Evolutionary conservation across 2,113 vertebrate species (phyloP).

Genomic region (Copsychus sechellarum): DNA sequence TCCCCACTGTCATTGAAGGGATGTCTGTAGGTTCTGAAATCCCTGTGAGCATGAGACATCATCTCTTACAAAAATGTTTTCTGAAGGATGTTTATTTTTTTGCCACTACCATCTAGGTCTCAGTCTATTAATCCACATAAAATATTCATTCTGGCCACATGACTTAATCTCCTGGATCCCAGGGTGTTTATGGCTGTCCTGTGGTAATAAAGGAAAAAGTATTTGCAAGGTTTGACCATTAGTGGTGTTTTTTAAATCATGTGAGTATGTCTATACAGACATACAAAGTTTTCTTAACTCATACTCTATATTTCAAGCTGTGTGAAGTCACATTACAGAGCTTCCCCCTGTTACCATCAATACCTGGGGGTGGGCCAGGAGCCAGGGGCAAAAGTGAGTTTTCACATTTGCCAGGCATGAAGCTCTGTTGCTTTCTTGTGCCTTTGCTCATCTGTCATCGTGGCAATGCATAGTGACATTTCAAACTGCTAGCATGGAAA

Average conservation of each 20-base stretch:
- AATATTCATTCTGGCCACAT: background rate
- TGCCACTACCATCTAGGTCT: background rate
- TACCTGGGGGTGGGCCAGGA: background rate
- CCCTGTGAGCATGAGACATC: background rate
- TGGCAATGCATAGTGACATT: constrained; percentile 65
- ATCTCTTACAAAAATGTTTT: background rate
- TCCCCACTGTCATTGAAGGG: background rate
- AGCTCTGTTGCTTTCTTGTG: constrained; percentile 38
- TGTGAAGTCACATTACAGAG: background rate
- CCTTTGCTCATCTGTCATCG: constrained; percentile 67
- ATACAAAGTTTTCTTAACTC: background rate
- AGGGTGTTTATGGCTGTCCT: background rate
- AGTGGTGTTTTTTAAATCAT: background rate
- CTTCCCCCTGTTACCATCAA: background rate
- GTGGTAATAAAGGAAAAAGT: background rate
- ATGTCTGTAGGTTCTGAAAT: background rate
- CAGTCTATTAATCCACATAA: background rate
- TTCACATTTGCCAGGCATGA: background rate
- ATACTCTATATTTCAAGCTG: background rate
- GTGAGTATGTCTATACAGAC: too few species aligned
- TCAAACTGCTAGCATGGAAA: constrained; percentile 69
- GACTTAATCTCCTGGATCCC: background rate
- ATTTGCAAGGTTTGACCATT: background rate
- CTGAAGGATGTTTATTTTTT: background rate
- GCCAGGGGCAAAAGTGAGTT: background rate